Conservation (phyloP, 2,797 vertebrate species). For the Acrossocheilus wenchowensis region DNA sequence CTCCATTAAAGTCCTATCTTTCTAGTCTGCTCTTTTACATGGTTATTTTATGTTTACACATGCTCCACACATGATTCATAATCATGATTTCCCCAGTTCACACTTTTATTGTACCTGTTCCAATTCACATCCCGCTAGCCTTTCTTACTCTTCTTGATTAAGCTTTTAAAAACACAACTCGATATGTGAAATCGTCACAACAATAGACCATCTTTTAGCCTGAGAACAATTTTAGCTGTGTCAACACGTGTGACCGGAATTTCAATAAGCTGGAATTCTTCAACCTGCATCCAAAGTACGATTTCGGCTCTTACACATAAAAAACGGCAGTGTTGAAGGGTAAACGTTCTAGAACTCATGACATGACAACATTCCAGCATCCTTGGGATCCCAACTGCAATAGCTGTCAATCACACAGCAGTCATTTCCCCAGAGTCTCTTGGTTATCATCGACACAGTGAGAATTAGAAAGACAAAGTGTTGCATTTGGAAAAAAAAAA, state of each 20-base stretch:
- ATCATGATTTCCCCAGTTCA: slow-evolving; percentile 16
- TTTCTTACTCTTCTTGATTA: slow-evolving; percentile 10
- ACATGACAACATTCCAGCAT: slow-evolving; percentile 3
- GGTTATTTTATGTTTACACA: slow-evolving; percentile 17
- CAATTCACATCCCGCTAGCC: neutral
- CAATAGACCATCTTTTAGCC: slow-evolving; percentile 35
- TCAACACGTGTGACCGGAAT: neutral
- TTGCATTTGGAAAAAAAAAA: slow-evolving; percentile 77
- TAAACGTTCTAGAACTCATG: slow-evolving; percentile 9
- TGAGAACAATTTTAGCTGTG: slow-evolving; percentile 35
- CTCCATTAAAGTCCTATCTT: slow-evolving; percentile 24
- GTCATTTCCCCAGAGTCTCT: slow-evolving; percentile 45
- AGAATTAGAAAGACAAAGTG: slow-evolving; percentile 81
- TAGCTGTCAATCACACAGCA: slow-evolving; percentile 34
- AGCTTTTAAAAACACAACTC: slow-evolving; percentile 18
- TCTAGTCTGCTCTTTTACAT: slow-evolving; percentile 29
- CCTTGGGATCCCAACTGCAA: slow-evolving; percentile 28
- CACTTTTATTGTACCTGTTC: slow-evolving; percentile 4
- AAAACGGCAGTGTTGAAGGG: neutral
- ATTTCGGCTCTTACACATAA: neutral
- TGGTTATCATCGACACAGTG: slow-evolving; percentile 74
- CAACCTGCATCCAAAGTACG: neutral
- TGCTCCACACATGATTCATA: slow-evolving; percentile 25
- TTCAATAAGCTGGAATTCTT: slow-evolving; percentile 25
- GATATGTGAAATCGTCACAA: slow-evolving; percentile 21